Conservation (phyloP, 1,140 invertebrate species). For the Thaumatotibia leucotreta region DNA sequence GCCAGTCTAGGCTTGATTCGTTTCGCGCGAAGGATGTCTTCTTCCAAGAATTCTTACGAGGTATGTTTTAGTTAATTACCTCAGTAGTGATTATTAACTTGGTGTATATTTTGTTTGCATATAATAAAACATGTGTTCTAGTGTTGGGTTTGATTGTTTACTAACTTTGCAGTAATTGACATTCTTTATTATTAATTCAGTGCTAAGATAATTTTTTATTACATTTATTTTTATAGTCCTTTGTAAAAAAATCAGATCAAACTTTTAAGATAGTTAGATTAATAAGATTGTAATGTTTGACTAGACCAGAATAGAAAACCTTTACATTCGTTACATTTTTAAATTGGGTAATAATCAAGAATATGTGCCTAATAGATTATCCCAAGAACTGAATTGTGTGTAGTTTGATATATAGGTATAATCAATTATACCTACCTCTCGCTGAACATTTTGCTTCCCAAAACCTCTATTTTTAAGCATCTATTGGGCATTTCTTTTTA, state of each 20-base stretch:
- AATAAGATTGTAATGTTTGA: too few species aligned
- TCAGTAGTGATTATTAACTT: neutral
- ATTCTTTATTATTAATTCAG: neutral
- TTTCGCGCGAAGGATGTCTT: slow-evolving; percentile 48
- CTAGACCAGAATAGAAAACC: too few species aligned
- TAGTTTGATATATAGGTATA: too few species aligned
- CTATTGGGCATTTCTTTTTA: too few species aligned
- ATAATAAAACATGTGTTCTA: neutral
- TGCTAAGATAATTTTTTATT: neutral
- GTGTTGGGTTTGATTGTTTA: neutral
- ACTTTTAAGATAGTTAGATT: too few species aligned
- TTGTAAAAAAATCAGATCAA: neutral
- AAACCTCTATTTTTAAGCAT: too few species aligned
- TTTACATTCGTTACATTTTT: too few species aligned
- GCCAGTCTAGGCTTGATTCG: slow-evolving; percentile 42
- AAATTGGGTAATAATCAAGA: too few species aligned
- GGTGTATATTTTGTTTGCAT: neutral
- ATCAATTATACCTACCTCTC: too few species aligned
- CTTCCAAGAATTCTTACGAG: slow-evolving; percentile 49
- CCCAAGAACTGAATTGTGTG: too few species aligned
- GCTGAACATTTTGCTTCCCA: too few species aligned
- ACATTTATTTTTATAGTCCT: neutral
- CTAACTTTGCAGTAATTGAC: neutral
- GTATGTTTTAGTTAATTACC: slow-evolving; percentile 27
- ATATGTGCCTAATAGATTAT: too few species aligned